These are phyloP conservation scores for Paracanthobrama guichenoti DNA, from an alignment of 2,113 vertebrate species.

Conservation along the genomic window DNA sequence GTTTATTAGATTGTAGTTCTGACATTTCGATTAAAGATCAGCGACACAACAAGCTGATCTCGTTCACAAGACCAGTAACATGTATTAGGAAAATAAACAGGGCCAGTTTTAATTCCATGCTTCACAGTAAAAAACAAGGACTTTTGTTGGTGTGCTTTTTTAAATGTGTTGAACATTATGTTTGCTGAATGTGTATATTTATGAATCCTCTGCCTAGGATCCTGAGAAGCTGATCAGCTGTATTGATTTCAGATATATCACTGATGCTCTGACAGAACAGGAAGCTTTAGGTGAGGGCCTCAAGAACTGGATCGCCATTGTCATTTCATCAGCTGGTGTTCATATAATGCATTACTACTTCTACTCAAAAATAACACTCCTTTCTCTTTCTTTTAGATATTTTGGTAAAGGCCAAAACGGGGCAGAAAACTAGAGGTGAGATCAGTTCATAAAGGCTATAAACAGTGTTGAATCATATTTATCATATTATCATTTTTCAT, in stretches of 20 bases:
- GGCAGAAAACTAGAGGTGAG: constrained; percentile 76
- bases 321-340: not conserved
- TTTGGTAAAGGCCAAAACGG: constrained; percentile 71
- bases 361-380: not conserved
- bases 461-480: not conserved
- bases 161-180: not conserved
- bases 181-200: not conserved
- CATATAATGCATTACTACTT: not conserved
- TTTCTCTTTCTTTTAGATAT: constrained; percentile 68
- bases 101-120: not conserved
- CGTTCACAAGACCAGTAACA: not conserved
- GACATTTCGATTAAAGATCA: not conserved
- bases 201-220: constrained; percentile 64
- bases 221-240: constrained; percentile 75
- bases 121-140: not conserved
- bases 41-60: too few relatives aligned
- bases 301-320: not conserved
- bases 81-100: not conserved
- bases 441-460: not conserved
- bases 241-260: constrained; percentile 85
- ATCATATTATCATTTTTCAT: not conserved
- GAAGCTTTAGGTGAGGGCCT: constrained; percentile 75
- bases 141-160: not conserved
- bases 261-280: constrained; percentile 76
- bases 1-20: not conserved